These are phyloP conservation scores for Scaptodrosophila lebanonensis DNA, from an alignment of 1,140 invertebrate species.

Conservation along the genomic window DNA sequence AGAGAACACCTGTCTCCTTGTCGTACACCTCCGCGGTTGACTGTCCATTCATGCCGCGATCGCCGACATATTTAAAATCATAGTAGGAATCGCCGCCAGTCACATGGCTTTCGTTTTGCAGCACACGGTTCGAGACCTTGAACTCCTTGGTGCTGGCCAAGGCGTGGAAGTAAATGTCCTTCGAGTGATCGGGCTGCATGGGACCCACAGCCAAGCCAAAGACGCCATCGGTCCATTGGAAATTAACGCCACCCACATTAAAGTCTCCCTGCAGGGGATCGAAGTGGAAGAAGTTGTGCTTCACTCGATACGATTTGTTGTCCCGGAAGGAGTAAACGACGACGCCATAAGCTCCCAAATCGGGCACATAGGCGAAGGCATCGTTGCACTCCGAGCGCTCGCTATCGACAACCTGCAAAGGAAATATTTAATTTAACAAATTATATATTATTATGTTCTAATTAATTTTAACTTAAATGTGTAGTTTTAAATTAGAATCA, in stretches of 20 bases:
- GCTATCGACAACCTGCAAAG: conserved; percentile 81
- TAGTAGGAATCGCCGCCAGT: conserved; percentile 81
- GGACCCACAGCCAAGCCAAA: conserved; percentile 84
- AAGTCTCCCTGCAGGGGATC: conserved; percentile 86
- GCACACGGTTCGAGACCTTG: conserved; percentile 82
- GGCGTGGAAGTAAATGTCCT: conserved; percentile 86
- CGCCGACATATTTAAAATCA: conserved; percentile 84
- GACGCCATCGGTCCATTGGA: conserved; percentile 88
- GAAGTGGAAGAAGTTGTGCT: conserved; percentile 89
- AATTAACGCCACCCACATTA: conserved; percentile 84
- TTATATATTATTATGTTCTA: no score
- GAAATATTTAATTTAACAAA: no score
- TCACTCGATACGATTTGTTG: conserved; percentile 85
- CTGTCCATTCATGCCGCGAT: conserved; percentile 84
- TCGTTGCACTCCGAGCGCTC: conserved; percentile 83
- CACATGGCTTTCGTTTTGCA: conserved; percentile 83
- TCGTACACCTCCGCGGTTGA: conserved; percentile 86
- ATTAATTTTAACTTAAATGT: no score
- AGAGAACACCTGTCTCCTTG: conserved; percentile 83
- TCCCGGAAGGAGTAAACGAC: conserved; percentile 86
- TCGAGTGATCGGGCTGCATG: conserved; percentile 79
- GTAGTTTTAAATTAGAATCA: no score
- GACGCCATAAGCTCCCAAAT: conserved; percentile 84
- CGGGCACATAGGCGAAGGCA: conserved; percentile 86
- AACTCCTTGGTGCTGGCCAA: conserved; percentile 86